Percentiles rank a stretch among this genome's conserved stretches.
These are phyloP conservation scores for Ochropleura leucogaster DNA, from an alignment of 2,888 invertebrate genomes.

Conservation along the genomic window DNA sequence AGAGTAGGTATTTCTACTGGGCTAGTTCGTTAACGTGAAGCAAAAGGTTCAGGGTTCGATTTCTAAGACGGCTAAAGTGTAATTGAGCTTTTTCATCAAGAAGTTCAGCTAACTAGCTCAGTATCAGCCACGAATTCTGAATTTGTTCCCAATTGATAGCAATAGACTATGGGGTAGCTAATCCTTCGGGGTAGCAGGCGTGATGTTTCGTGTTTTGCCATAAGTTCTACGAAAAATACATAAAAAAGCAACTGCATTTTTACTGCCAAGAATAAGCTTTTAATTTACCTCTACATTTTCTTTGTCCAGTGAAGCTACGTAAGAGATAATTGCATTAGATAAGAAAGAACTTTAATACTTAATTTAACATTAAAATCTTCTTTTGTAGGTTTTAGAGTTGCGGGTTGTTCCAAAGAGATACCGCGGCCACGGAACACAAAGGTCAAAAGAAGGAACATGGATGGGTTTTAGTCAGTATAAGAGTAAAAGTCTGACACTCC, in stretches of 20 bases:
- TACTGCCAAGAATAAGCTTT: constrained; percentile 18
- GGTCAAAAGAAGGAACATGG: too few species aligned
- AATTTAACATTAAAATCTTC: constrained; percentile 25
- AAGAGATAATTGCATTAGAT: constrained; percentile 45
- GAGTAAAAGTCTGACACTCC: too few species aligned
- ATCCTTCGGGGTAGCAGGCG: not conserved
- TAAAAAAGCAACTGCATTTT: constrained; percentile 18
- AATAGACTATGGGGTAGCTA: not conserved
- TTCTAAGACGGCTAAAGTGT: not conserved
- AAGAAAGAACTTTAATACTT: constrained; percentile 25
- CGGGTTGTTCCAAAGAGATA: too few species aligned
- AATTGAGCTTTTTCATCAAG: not conserved
- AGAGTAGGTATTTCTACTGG: not conserved
- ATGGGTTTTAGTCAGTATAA: too few species aligned
- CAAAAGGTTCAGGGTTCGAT: not conserved
- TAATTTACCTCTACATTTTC: constrained; percentile 27
- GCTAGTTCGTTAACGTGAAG: not conserved
- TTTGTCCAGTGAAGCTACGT: constrained; percentile 27
- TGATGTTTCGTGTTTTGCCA: not conserved
- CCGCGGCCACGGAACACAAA: too few species aligned
- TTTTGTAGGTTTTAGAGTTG: not conserved
- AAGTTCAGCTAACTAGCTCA: too few species aligned
- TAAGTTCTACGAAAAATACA: constrained; percentile 1
- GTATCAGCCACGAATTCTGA: not conserved
- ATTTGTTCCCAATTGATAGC: not conserved